Evolutionary conservation across 2,797 vertebrate species (phyloP).

Genomic region (Trachurus trachurus): DNA sequence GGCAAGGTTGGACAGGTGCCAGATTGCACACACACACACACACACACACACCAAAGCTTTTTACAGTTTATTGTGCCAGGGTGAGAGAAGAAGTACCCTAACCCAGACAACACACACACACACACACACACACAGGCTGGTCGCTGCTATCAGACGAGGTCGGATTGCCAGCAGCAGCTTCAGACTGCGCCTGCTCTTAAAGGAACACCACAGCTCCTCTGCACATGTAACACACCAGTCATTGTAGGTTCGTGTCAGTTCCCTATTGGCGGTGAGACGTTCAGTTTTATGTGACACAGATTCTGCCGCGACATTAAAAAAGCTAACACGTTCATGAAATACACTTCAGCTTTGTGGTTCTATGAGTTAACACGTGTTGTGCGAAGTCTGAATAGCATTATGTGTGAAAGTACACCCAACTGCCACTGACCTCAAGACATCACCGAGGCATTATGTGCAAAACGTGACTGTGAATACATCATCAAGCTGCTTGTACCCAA

Average conservation of each 20-base stretch:
- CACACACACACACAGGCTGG: slow-evolving; percentile 17
- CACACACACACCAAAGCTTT: slow-evolving; percentile 62
- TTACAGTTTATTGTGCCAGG: slow-evolving; percentile 75
- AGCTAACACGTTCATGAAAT: not conserved
- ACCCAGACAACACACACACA: slow-evolving; percentile 18
- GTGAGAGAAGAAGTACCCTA: slow-evolving; percentile 51
- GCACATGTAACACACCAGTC: not conserved
- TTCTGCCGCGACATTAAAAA: not conserved
- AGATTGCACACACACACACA: slow-evolving; percentile 57
- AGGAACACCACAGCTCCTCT: slow-evolving; percentile 3
- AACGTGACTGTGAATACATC: not conserved
- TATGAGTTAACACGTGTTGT: slow-evolving; percentile 1
- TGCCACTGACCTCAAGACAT: not conserved
- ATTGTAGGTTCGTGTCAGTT: not conserved
- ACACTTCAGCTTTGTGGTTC: not conserved
- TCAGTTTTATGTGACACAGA: not conserved
- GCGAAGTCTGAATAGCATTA: not conserved
- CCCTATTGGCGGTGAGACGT: not conserved
- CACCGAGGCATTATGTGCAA: not conserved
- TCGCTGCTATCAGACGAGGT: slow-evolving; percentile 17
- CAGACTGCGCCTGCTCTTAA: slow-evolving; percentile 18
- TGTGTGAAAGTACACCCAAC: not conserved
- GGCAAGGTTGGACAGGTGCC: slow-evolving; percentile 78
- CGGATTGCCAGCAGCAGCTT: not conserved
- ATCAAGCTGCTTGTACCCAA: not conserved